Percentiles rank a stretch among this genome's conserved stretches.
Evolutionary conservation across 2,113 vertebrate species (phyloP).

Genomic region (Ellobius talpinus): DNA sequence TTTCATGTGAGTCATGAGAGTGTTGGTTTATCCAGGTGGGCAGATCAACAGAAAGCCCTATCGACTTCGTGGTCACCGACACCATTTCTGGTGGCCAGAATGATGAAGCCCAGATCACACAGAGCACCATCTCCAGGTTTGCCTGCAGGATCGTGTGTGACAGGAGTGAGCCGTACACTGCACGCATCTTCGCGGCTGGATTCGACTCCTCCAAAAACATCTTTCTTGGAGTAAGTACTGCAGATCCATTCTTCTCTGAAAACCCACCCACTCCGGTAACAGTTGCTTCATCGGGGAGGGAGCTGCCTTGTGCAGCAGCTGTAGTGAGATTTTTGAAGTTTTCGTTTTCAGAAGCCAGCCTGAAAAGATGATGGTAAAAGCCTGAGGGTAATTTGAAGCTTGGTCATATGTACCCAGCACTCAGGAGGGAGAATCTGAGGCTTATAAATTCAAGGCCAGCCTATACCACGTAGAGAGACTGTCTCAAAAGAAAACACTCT

Average conservation of each 20-base stretch:
- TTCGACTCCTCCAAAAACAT: slow-evolving; percentile 99
- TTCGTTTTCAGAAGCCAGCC: not conserved
- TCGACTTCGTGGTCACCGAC: slow-evolving; percentile 99
- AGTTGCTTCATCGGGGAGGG: not conserved
- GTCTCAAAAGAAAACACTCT: not conserved
- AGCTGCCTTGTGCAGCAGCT: too few relatives aligned
- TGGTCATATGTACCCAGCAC: too few relatives aligned
- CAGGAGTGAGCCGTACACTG: slow-evolving; percentile 93
- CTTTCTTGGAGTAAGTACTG: slow-evolving; percentile 95
- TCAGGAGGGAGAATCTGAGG: not conserved
- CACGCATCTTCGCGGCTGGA: slow-evolving; percentile 97
- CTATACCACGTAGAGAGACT: not conserved
- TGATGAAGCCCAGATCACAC: slow-evolving; percentile 94
- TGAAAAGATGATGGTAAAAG: slow-evolving; percentile 13
- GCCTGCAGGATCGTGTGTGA: slow-evolving; percentile 98
- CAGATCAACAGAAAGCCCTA: slow-evolving; percentile 97
- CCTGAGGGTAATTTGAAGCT: not conserved
- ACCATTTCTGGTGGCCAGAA: slow-evolving; percentile 95
- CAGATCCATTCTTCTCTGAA: not conserved
- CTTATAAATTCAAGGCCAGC: not conserved
- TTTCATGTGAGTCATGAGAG: not conserved
- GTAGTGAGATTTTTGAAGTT: slow-evolving; percentile 28
- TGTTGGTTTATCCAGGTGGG: slow-evolving; percentile 89
- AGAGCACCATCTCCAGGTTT: slow-evolving; percentile 99
- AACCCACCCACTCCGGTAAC: not conserved